Conservation (phyloP, 2,797 vertebrate species). For the Anguilla marmorata region DNA sequence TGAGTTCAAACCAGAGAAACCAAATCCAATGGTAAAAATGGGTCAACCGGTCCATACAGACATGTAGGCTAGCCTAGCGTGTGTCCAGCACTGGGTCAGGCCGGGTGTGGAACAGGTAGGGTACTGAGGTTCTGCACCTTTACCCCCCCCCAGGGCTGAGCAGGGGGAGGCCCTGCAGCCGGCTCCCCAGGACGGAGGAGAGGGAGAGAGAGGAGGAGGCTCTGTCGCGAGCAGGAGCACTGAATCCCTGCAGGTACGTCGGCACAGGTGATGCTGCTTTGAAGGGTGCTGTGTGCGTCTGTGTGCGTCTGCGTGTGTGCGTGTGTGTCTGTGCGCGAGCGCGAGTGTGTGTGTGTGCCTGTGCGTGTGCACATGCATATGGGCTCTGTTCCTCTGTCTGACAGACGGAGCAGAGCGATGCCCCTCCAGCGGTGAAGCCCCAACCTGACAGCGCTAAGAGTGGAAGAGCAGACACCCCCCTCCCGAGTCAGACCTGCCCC, state of each 20-base stretch:
- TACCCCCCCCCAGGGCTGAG: not conserved
- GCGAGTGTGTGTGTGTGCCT: too few relatives aligned
- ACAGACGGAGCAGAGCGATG: not conserved
- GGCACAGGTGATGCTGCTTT: not conserved
- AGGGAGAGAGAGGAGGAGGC: not conserved
- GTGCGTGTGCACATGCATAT: not conserved
- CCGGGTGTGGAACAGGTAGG: not conserved
- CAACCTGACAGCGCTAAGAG: not conserved
- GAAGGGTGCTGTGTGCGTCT: not conserved
- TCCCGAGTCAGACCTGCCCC: not conserved
- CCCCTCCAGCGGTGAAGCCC: not conserved
- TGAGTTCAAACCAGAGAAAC: too few relatives aligned
- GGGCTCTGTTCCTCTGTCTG: not conserved
- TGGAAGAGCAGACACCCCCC: not conserved
- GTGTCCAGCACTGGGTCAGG: not conserved
- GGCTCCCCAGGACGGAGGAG: not conserved
- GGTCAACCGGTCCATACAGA: not conserved
- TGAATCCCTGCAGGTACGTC: constrained; percentile 38
- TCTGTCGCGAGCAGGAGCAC: not conserved
- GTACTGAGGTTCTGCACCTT: not conserved
- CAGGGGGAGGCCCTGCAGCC: constrained; percentile 31
- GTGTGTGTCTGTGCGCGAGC: not conserved
- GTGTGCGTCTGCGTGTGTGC: not conserved
- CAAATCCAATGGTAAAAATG: not conserved
- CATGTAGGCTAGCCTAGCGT: not conserved